A percentile compares a stretch with the other conserved stretches of the same genome.
These are phyloP conservation scores for Drosophila koepferae DNA, from an alignment of 2,888 invertebrate genomes.

Conservation along the genomic window DNA sequence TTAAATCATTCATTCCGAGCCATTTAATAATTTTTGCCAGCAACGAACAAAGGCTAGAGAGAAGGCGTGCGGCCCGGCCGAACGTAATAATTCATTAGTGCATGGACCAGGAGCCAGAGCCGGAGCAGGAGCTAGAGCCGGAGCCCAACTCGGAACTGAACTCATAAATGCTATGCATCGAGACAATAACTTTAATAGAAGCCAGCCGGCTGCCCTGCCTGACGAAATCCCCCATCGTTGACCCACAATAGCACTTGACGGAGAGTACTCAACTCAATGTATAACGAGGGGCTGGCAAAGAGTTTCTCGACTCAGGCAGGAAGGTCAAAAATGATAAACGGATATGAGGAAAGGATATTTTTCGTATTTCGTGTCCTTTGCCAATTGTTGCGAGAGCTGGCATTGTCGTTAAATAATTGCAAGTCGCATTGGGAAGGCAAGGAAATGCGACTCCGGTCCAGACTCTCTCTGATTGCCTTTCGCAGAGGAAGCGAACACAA, in stretches of 20 bases:
- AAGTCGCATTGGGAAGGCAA: slow-evolving; percentile 43
- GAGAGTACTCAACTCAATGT: slow-evolving; percentile 23
- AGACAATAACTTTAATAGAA: slow-evolving; percentile 73
- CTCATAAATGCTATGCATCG: slow-evolving; percentile 65
- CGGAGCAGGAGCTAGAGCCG: background rate
- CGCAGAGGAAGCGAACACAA: slow-evolving; percentile 31
- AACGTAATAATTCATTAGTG: slow-evolving; percentile 77
- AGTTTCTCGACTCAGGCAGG: slow-evolving; percentile 53
- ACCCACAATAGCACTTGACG: slow-evolving; percentile 35
- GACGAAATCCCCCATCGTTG: slow-evolving; percentile 12
- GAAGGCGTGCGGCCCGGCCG: slow-evolving; percentile 46
- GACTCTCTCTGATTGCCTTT: slow-evolving; percentile 27
- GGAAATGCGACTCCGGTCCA: slow-evolving; percentile 32
- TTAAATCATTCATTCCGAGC: slow-evolving; percentile 83
- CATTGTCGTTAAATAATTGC: slow-evolving; percentile 78
- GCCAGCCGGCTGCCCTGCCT: background rate
- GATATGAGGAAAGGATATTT: slow-evolving; percentile 80
- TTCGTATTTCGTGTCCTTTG: slow-evolving; percentile 56
- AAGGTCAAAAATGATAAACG: slow-evolving; percentile 84
- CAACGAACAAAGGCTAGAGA: slow-evolving; percentile 16
- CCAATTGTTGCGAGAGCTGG: slow-evolving; percentile 56
- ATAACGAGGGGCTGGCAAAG: slow-evolving; percentile 20
- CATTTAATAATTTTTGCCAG: slow-evolving; percentile 79
- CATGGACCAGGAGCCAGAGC: slow-evolving; percentile 9
- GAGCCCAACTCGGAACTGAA: slow-evolving; percentile 15